Evolutionary conservation across 2,888 invertebrate species (phyloP).

Genomic region (Hedychridium roseum): DNA sequence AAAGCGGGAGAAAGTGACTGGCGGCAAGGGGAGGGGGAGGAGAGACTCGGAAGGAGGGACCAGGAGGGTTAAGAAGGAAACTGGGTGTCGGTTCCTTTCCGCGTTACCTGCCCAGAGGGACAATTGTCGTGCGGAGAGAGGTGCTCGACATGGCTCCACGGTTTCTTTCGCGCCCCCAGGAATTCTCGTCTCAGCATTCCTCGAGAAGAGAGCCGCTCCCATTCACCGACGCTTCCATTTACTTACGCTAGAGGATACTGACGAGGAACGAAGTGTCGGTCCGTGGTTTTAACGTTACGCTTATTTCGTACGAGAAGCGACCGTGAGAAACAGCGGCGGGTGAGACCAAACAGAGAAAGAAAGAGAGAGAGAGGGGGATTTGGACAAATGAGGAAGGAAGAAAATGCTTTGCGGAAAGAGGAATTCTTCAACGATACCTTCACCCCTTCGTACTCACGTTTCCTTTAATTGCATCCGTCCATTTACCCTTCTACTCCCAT

Average conservation of each 20-base stretch:
- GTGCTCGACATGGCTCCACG: conserved; percentile 7
- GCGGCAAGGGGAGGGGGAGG: too few relatives aligned
- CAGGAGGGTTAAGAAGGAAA: too few relatives aligned
- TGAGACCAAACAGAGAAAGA: not conserved
- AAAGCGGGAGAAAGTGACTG: too few relatives aligned
- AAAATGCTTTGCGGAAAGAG: too few relatives aligned
- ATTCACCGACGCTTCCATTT: conserved; percentile 16
- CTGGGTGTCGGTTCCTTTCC: too few relatives aligned
- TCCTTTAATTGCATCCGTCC: too few relatives aligned
- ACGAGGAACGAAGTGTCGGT: conserved; percentile 17
- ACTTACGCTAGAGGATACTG: conserved; percentile 14
- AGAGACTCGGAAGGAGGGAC: too few relatives aligned
- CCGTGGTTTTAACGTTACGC: conserved; percentile 15
- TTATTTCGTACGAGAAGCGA: conserved; percentile 11
- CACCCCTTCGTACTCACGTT: too few relatives aligned
- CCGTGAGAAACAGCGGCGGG: not conserved
- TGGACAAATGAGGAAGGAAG: not conserved
- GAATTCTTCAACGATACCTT: too few relatives aligned
- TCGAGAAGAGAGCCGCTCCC: conserved; percentile 3
- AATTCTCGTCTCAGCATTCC: conserved; percentile 11
- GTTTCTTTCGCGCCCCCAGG: conserved; percentile 9
- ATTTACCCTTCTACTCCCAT: too few relatives aligned
- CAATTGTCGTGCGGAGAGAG: conserved; percentile 7
- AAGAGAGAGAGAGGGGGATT: not conserved
- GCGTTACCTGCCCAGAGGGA: too few relatives aligned